Conservation (phyloP, 2,888 invertebrate genomes). For the Baronia brevicornis region DNA sequence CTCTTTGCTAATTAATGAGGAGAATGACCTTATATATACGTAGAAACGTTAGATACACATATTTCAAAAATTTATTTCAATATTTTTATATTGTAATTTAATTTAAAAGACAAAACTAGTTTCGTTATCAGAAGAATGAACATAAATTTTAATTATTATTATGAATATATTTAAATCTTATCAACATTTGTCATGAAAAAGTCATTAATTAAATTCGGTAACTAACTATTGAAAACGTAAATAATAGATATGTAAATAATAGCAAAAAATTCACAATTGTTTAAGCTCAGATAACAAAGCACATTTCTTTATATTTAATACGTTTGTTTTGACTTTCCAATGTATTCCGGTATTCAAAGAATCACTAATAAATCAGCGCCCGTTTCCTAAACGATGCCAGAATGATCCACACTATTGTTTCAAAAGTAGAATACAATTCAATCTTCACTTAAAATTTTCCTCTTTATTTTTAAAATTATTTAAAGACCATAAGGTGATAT, state of each 20-base stretch:
- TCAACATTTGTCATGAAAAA: too few relatives aligned
- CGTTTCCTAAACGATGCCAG: slow-evolving; percentile 33
- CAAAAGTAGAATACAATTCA: slow-evolving; percentile 54
- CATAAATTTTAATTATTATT: too few relatives aligned
- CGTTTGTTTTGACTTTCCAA: slow-evolving; percentile 55
- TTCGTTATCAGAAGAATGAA: too few relatives aligned
- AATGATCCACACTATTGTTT: slow-evolving; percentile 56
- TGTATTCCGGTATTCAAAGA: slow-evolving; percentile 53
- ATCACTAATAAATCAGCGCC: slow-evolving; percentile 64
- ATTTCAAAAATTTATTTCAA: too few relatives aligned
- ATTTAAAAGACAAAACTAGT: too few relatives aligned
- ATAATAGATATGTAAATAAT: slow-evolving; percentile 38
- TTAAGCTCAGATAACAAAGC: slow-evolving; percentile 38
- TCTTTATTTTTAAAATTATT: slow-evolving; percentile 12
- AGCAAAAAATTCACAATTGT: slow-evolving; percentile 42
- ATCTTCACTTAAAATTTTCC: slow-evolving; percentile 33
- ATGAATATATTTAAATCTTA: too few relatives aligned
- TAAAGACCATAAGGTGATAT: slow-evolving; percentile 9
- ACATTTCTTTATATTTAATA: slow-evolving; percentile 39
- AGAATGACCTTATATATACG: too few relatives aligned
- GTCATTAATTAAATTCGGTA: too few relatives aligned
- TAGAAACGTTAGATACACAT: too few relatives aligned
- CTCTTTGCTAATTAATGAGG: too few relatives aligned
- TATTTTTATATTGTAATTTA: too few relatives aligned
- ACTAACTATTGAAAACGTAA: slow-evolving; percentile 43